phyloP scores from a whole-genome alignment of 92 coral and sea anemone species.

The Palythoa grandis region DNA sequence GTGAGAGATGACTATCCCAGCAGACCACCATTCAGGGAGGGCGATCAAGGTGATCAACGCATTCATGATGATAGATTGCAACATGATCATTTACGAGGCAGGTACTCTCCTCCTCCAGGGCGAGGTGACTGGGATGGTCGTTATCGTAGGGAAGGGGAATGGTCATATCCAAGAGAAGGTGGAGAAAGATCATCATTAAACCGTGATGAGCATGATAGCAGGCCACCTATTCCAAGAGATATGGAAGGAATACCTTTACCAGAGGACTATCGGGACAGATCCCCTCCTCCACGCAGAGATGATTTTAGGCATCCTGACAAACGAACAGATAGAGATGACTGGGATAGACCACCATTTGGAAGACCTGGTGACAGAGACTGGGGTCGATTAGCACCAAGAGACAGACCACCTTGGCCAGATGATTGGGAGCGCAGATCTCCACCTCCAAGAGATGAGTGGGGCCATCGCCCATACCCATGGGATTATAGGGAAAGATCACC shows the following conservation, averaged over 20 bases:
- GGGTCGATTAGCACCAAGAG: conserved; percentile 46
- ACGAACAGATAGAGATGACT: conserved; percentile 37
- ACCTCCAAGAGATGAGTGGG: conserved; percentile 69
- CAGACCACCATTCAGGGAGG: conserved; percentile 4
- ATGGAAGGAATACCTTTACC: conserved; percentile 35
- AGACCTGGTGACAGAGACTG: conserved; percentile 28
- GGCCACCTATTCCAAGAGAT: conserved; percentile 52
- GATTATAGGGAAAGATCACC: conserved; percentile 76
- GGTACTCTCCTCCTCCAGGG: conserved; percentile 42
- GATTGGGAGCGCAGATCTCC: conserved; percentile 51
- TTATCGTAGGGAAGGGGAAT: conserved; percentile 8
- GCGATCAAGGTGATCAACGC: background rate
- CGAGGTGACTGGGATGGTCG: background rate
- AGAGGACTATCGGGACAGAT: conserved; percentile 33
- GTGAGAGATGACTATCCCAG: background rate
- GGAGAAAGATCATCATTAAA: conserved; percentile 56
- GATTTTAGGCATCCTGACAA: conserved; percentile 44
- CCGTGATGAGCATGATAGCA: conserved; percentile 44
- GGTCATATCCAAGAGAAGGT: conserved; percentile 38
- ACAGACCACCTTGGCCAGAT: conserved; percentile 45
- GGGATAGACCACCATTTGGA: conserved; percentile 28
- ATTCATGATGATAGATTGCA: conserved; percentile 4
- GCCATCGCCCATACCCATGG: conserved; percentile 56
- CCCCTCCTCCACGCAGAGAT: conserved; percentile 24
- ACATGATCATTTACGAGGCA: background rate